Evolutionary conservation across 2,113 vertebrate genomes (phyloP).

Genomic region (Alaudala cheleensis): DNA sequence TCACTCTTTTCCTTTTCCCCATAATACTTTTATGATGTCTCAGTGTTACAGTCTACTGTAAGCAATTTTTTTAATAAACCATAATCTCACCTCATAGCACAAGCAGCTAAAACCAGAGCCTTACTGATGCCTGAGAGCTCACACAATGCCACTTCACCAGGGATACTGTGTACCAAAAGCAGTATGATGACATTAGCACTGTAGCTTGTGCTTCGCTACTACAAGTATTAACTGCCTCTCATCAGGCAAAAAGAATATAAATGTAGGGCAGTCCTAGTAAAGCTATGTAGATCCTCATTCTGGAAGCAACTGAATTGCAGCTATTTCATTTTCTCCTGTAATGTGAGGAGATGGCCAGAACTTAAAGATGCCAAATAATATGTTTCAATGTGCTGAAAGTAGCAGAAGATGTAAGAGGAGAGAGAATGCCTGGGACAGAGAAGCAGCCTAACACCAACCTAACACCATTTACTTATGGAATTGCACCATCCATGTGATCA

Average conservation of each 20-base stretch:
- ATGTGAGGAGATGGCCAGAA: background rate
- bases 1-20: background rate
- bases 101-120: background rate
- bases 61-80: background rate
- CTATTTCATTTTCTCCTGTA: background rate
- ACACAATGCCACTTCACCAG: background rate
- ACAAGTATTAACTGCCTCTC: background rate
- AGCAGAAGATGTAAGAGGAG: background rate
- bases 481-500: background rate
- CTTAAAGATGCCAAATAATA: background rate
- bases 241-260: background rate
- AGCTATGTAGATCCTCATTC: background rate
- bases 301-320: background rate
- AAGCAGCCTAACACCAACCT: background rate
- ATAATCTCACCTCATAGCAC: background rate
- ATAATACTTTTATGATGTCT: background rate
- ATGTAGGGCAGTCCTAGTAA: background rate
- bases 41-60: background rate
- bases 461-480: background rate
- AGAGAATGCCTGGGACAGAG: background rate
- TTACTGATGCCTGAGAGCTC: background rate
- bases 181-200: background rate
- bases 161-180: background rate
- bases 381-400: background rate
- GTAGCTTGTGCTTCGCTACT: background rate